Evolutionary conservation across 2,797 vertebrate species (phyloP), one percentile per base, ranked within the genome.

Genomic region (Schizopygopsis malacanthus): DNA sequence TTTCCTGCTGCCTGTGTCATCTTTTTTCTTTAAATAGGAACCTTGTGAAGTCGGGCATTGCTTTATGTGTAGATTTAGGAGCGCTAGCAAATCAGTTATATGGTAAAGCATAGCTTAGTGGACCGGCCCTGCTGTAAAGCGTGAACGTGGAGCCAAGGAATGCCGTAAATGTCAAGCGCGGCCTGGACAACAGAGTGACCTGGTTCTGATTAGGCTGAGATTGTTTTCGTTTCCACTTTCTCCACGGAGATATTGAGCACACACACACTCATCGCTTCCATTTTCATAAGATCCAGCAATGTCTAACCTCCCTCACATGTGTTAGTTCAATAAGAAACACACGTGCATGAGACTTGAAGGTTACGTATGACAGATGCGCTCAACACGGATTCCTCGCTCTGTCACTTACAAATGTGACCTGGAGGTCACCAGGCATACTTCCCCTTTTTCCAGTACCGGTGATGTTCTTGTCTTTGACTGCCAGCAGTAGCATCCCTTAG

Each of bases 1-100:
- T 92, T 92, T 94, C 90, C 91, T 90, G 90, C 89, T 79, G 81
- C n/a, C 45, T 72, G 45, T 85, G 79, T 90, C 90, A 37, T 59
- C 89, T 91, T 92, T 65, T 54, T 77, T 72, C 82, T 73, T 83
- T 83, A 91, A 93, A 88, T 86, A 84, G 82, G 87, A 90, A 86
- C 90, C 70, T 82, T 85, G 89, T 89, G 90, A 92, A 90, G 70
- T 67, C 75, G 43, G 89, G 84, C 72, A 83, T 90, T 85, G 85
- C 85, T 84, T 81, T 88, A 86, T 86, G 85, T 76, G 69, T 84
- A 88, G 88, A 91, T 91, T 89, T 78, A 72, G 86, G 65, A 90
- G 88, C 86, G 87, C 85, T 88, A 86, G 90, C 59, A 11, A 82
- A 87, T 90, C 63, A 75, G 86, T 90, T 91, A 92, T 86, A 91